These are phyloP conservation scores for Hirundichthys speculiger DNA, from an alignment of 2,113 vertebrate species.

Conservation along the genomic window DNA sequence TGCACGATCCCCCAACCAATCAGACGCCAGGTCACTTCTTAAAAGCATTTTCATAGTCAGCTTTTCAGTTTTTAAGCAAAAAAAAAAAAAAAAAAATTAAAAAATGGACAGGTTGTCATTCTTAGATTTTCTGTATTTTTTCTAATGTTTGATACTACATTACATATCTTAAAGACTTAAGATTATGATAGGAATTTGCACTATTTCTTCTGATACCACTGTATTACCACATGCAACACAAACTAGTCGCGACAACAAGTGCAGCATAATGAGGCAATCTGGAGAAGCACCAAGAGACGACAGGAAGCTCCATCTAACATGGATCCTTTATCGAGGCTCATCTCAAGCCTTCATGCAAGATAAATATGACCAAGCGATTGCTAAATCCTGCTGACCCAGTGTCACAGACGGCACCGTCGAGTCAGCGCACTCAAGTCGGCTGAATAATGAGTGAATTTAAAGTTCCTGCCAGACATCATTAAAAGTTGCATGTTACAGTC, in stretches of 20 bases:
- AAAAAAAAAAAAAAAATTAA: too few species aligned
- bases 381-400: conserved; percentile 34
- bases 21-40: neutral
- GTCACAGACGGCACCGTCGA: conserved; percentile 8
- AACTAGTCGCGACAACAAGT: conserved; percentile 5
- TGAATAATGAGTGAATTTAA: conserved; percentile 52
- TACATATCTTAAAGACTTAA: too few species aligned
- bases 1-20: neutral
- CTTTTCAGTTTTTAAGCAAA: too few species aligned
- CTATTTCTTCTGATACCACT: too few species aligned
- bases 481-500: conserved; percentile 25
- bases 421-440: too few species aligned
- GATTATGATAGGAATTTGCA: too few species aligned
- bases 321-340: conserved; percentile 25
- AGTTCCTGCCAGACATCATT: conserved; percentile 45
- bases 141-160: too few species aligned
- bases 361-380: conserved; percentile 15
- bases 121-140: too few species aligned
- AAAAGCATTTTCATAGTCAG: neutral
- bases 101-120: too few species aligned
- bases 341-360: conserved; percentile 28
- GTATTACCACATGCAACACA: neutral
- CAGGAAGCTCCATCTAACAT: conserved; percentile 13
- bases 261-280: conserved; percentile 9
- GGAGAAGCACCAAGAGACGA: conserved; percentile 24